Evolutionary conservation across 1,140 invertebrate genomes (phyloP).

Genomic region (Drosophila truncata): DNA sequence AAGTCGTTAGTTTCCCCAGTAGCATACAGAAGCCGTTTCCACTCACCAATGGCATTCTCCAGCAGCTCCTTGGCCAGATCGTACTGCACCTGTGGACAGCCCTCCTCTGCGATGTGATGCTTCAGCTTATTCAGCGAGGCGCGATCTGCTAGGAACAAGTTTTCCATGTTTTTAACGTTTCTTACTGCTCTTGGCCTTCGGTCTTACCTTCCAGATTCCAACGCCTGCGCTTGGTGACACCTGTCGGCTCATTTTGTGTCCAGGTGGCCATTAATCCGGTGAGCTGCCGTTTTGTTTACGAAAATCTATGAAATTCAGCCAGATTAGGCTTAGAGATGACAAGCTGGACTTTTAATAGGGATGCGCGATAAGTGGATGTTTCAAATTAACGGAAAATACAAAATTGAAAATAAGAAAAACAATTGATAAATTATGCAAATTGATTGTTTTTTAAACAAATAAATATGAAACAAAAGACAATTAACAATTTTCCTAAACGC

Average conservation of each 20-base stretch:
- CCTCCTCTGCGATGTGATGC: conserved; percentile 89
- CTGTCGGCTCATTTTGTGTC: conserved; percentile 75
- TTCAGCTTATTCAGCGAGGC: conserved; percentile 87
- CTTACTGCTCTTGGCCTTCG: not conserved
- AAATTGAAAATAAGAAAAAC: not conserved
- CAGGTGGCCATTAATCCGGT: conserved; percentile 68
- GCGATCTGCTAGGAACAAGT: conserved; percentile 78
- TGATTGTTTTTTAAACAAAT: not conserved
- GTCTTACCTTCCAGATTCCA: conserved; percentile 81
- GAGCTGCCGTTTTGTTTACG: conserved; percentile 57
- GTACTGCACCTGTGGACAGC: conserved; percentile 89
- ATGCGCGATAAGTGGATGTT: not conserved
- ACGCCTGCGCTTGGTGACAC: conserved; percentile 69
- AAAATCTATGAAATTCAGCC: conserved; percentile 33
- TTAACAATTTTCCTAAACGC: not conserved
- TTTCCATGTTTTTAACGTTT: not conserved
- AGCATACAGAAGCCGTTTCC: not conserved
- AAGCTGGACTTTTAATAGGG: not conserved
- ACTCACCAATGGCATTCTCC: conserved; percentile 87
- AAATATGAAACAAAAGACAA: not conserved
- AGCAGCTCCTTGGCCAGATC: conserved; percentile 88
- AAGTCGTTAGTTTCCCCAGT: not conserved
- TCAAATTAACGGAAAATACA: conserved; percentile 2
- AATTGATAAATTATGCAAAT: not conserved
- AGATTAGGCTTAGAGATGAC: conserved; percentile 16